Base-by-base conservation (phyloP, 2,113 vertebrate genomes). In the Aepyceros melampus region DNA sequence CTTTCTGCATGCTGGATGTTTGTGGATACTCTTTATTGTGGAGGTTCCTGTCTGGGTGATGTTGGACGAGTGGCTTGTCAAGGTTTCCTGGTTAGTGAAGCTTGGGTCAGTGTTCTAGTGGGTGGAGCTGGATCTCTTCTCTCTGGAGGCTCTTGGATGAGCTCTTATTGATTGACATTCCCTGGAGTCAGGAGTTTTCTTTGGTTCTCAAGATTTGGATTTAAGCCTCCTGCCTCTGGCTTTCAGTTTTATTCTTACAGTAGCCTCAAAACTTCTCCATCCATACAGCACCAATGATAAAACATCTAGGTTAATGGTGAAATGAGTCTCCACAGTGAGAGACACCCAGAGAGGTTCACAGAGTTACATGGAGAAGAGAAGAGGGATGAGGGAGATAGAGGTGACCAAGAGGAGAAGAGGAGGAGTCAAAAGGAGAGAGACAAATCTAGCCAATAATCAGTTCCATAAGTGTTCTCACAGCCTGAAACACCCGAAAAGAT, bases 401-500 rank as follows among this genome's bases (percentile, higher is more conserved):
- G 62, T 64, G 7, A 64, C 31, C 62, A 64, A 16, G n/a, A n/a
- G n/a, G 31, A 64, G 62, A 64, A 31, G 33, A 64, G 15, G 33
- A 33, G 33, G 62, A 64, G 16, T n/a, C 31, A 64, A 64, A 64
- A 64, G 62, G 15, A 17, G 7, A 64, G 62, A 64, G 33, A 64
- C 31, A 17, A n/a, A 19, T 17, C 33, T 64, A 17, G 62, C 33
- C 62, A n/a, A 8, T n/a, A n/a, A 9, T 64, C 62, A 64, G 7
- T 64, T 64, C 62, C 1, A 0, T 64, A n/a, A n/a, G 62, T n/a
- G 33, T n/a, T 64, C 62, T n/a, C 33, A n/a, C 7, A 64, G 15
- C 33, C 33, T 0, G 0, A 7, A 17, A 64, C 62, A 17, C 33
- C 33, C 16, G 2, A 9, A 64, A 9, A 64, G 33, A n/a, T n/a